Base-by-base conservation (phyloP, 2,888 invertebrate species). In the Ganaspis brasiliensis region DNA sequence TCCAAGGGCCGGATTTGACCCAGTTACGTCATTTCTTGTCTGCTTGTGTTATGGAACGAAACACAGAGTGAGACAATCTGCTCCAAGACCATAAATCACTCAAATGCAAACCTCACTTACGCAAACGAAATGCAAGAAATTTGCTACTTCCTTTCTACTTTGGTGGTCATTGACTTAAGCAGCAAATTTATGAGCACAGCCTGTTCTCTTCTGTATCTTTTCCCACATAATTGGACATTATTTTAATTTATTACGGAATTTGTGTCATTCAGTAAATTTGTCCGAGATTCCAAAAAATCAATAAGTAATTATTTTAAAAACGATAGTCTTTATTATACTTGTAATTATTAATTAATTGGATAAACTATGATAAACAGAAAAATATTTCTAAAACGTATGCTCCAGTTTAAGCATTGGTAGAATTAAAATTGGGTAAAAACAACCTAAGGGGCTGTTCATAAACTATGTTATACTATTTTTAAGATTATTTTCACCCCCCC, bases 51-150 rank as follows among this genome's bases (percentile, higher is more conserved):
- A 86, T 78, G 77, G 83, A 73, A 83, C 83, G 76, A 77, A 79
- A 83, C 85, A 83, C 83, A 77, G 79, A 80, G 80, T 74, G 81
- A 86, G 86, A 89, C 88, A 88, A 88, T 86, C 87, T 81, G 82
- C 83, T 86, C 83, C 83, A 74, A 72, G 81, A 74, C 84, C 87
- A 90, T 91, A 91, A 90, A 91, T 91, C 88, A 80, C 79, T 86
- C 87, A 82, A 82, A 83, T 82, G 73, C 73, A 76, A 78, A 81
- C 83, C 75, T 79, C 79, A 67, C 67, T 67, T 67, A 45, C 21
- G 40, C 24, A 67, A 45, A 67, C 67, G 24, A 67, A 67, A 24
- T 45, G 67, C 67, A 67, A 67, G 45, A 67, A 67, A 67, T 21
- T 67, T 24, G 67, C 67, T 45, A 67, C 67, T 67, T 67, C 67